Evolutionary conservation across 2,888 invertebrate genomes (phyloP), one percentile per base, ranked within the genome.

Genomic region (Smittia aterrima): DNA sequence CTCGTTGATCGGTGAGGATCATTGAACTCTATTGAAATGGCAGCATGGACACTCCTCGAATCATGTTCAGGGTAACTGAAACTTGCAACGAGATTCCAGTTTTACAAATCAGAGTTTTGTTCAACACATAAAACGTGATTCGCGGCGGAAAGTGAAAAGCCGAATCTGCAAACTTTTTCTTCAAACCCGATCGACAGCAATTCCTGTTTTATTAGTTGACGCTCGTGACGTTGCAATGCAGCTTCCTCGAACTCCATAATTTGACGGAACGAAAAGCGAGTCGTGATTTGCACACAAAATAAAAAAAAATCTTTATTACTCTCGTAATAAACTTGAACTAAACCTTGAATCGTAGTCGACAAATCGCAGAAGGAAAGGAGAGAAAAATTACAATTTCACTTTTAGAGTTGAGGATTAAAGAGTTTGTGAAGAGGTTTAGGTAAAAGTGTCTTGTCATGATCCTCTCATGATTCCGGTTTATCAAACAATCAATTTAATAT

Each of bases 121-220:
- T n/a, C 47, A 47, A 47, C 47, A 47, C n/a, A 47, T 47, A 13
- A 68, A 68, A 68, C 68, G 68, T 68, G 68, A 68, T 68, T 68
- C 41, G 47, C 68, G 41, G 41, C n/a, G 9, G 68, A 68, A 68
- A 68, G 68, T 68, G 68, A 68, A 67, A 68, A 9, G 16, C 47
- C 32, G 32, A 32, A 32, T 32, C 32, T 32, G 32, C 32, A 32
- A 32, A 3, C 3, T 32, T 32, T 32, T 47, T n/a, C 53, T 4
- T 38, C 38, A 47, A 47, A 32, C 32, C 32, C 32, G 32, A 3
- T 32, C 32, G 32, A 9, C 32, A 4, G 40, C 40, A 40, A 40
- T 40, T n/a, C n/a, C n/a, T n/a, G n/a, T n/a, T n/a, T n/a, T n/a
- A n/a, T n/a, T 9, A 32, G 32, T 32, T 32, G 32, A 32, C 32